A percentile compares a stretch with the other conserved stretches of the same genome.
Evolutionary conservation across 1,140 invertebrate species (phyloP).

Genomic region (Brachionus rubens): DNA sequence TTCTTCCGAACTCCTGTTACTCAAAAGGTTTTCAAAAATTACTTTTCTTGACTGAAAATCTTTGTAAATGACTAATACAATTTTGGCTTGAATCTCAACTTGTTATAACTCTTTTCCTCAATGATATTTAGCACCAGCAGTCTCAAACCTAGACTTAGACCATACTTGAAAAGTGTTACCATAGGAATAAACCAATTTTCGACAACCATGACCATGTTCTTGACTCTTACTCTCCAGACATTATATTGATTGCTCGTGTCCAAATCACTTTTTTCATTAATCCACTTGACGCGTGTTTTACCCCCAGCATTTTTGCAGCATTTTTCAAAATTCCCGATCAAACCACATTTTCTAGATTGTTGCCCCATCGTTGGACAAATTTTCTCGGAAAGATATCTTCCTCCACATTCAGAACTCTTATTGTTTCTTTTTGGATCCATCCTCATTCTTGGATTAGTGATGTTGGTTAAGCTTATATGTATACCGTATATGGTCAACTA

Average conservation of each 20-base stretch:
- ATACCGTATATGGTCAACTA: too few species aligned
- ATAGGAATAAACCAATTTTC: not conserved
- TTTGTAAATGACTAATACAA: too few species aligned
- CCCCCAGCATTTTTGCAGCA: slow-evolving; percentile 1
- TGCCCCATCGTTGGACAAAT: not conserved
- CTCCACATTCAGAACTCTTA: not conserved
- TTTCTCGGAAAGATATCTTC: not conserved
- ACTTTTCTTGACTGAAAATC: too few species aligned
- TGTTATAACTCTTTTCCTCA: not conserved
- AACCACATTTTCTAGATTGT: not conserved
- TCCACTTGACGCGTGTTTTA: not conserved
- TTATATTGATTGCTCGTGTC: not conserved
- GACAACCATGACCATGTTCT: not conserved
- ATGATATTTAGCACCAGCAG: not conserved
- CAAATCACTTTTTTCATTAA: not conserved
- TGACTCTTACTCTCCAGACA: not conserved
- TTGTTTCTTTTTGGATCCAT: too few species aligned
- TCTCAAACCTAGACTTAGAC: not conserved
- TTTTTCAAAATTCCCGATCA: not conserved
- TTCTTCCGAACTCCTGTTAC: too few species aligned
- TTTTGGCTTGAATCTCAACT: not conserved
- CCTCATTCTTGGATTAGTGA: too few species aligned
- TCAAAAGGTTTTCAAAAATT: too few species aligned
- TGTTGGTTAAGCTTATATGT: too few species aligned
- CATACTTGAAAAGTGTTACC: not conserved